Conservation (phyloP, 2,888 invertebrate genomes). For the Nymphalis c-album region DNA sequence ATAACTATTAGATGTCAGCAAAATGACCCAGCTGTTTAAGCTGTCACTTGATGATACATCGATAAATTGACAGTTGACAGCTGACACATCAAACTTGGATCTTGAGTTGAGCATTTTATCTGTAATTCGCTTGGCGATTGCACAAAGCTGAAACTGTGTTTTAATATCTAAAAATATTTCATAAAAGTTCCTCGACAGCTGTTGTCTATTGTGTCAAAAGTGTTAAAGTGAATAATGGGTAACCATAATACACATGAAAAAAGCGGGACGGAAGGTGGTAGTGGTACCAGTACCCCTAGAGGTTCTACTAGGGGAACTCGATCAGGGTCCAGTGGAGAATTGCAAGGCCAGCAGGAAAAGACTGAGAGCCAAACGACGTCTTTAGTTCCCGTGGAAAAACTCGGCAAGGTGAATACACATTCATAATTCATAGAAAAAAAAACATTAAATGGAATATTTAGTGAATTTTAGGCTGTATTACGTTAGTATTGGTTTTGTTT, state of each 20-base stretch:
- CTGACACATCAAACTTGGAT: slow-evolving; percentile 21
- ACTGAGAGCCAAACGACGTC: slow-evolving; percentile 75
- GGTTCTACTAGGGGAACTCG: slow-evolving; percentile 72
- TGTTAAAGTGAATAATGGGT: slow-evolving; percentile 56
- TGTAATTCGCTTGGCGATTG: slow-evolving; percentile 21
- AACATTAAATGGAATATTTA: neutral
- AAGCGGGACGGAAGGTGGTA: slow-evolving; percentile 57
- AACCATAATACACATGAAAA: slow-evolving; percentile 69
- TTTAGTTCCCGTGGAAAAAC: slow-evolving; percentile 87
- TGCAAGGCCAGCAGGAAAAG: slow-evolving; percentile 80
- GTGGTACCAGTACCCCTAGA: slow-evolving; percentile 66
- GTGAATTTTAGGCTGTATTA: neutral
- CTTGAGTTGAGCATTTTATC: slow-evolving; percentile 5
- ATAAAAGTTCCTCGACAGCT: slow-evolving; percentile 12
- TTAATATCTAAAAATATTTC: neutral
- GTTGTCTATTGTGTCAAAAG: slow-evolving; percentile 9
- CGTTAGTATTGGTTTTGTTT: slow-evolving; percentile 37
- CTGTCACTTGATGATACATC: slow-evolving; percentile 12
- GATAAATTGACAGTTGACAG: slow-evolving; percentile 3
- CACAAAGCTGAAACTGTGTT: slow-evolving; percentile 14
- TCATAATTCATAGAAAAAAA: neutral
- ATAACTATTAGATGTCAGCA: neutral
- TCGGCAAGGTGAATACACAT: slow-evolving; percentile 83
- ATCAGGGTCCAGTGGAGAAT: slow-evolving; percentile 85
- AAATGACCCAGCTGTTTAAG: slow-evolving; percentile 11